These are phyloP conservation scores for Hydrolagus colliei DNA, from an alignment of 2,797 vertebrate genomes.

Conservation along the genomic window DNA sequence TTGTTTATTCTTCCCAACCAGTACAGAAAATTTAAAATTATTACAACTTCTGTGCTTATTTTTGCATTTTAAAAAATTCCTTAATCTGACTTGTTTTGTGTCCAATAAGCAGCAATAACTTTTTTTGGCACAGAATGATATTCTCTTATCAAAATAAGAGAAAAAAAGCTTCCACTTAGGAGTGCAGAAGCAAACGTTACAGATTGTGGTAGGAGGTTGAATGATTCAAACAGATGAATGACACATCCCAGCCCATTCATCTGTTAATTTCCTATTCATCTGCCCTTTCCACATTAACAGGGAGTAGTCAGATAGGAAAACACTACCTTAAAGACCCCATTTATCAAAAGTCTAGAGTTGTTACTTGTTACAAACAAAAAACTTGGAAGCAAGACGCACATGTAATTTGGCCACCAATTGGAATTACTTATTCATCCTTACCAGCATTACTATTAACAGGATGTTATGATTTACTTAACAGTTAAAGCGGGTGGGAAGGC, in stretches of 20 bases:
- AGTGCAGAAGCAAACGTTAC: neutral
- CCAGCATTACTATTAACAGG: conserved; percentile 70
- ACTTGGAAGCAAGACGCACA: conserved; percentile 49
- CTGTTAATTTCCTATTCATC: conserved; percentile 74
- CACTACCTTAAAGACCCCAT: conserved; percentile 57
- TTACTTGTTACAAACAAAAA: conserved; percentile 59
- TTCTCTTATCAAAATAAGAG: neutral
- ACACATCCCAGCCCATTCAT: conserved; percentile 57
- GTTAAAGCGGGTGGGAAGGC: conserved; percentile 66
- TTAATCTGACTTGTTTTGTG: neutral
- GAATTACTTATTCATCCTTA: conserved; percentile 50
- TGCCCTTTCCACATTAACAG: conserved; percentile 71
- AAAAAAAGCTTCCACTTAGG: conserved; percentile 1
- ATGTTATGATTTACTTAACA: conserved; percentile 83
- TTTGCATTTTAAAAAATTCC: neutral
- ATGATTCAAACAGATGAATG: conserved; percentile 30
- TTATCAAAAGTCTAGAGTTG: conserved; percentile 51
- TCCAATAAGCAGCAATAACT: neutral
- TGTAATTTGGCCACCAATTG: conserved; percentile 50
- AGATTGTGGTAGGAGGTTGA: conserved; percentile 21
- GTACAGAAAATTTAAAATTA: neutral
- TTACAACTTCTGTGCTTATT: too few relatives aligned
- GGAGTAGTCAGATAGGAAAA: conserved; percentile 78
- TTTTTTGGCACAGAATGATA: neutral
- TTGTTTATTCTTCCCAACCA: neutral